Base-by-base conservation (phyloP, 1,140 invertebrate genomes). In the Pseudoatta argentina region DNA sequence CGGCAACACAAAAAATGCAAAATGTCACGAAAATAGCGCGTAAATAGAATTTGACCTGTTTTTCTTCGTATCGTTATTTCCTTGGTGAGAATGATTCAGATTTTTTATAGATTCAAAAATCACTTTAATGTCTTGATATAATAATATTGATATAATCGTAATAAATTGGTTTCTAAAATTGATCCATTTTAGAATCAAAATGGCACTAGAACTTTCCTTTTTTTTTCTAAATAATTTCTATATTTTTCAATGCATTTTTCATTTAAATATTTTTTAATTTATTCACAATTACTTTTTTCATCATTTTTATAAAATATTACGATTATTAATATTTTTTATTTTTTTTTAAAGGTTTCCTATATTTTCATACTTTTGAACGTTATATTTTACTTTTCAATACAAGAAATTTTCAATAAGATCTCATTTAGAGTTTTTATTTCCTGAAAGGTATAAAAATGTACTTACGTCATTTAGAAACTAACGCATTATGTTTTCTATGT, bases 381-480 rank as follows among this genome's bases (percentile, higher is more conserved):
- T 69, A 48, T 12, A 34, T 16, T 18, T 59, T 66, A 39, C 51
- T 55, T 79, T 79, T 39, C 24, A 55, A 34, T 18, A 3, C 14
- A 67, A 21, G 5, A 79, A 55, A 39, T 24, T 71, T 48, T 61
- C 8, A 77, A 16, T 48, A 48, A 27, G 14, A 7, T 55, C 8
- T 53, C 27, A 53, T 69, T 69, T 30, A 55, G 30, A 69, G 0
- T 69, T 39, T 34, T 53, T 3, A 34, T 53, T 79, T 79, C 39
- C 44, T 34, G 48, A 6, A 67, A 64, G 30, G 10, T 8, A 18
- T 64, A 67, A 34, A 53, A 55, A 67, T 53, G 14, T 48, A 34
- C 27, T 79, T 79, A 79, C 75, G 34, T 77, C 72, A 75, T 57
- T 14, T 77, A 55, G 30, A 55, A 34, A 67, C 48, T 66, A 78